These are phyloP conservation scores for Tragopan temminckii DNA, from an alignment of 2,797 vertebrate species.

Conservation along the genomic window DNA sequence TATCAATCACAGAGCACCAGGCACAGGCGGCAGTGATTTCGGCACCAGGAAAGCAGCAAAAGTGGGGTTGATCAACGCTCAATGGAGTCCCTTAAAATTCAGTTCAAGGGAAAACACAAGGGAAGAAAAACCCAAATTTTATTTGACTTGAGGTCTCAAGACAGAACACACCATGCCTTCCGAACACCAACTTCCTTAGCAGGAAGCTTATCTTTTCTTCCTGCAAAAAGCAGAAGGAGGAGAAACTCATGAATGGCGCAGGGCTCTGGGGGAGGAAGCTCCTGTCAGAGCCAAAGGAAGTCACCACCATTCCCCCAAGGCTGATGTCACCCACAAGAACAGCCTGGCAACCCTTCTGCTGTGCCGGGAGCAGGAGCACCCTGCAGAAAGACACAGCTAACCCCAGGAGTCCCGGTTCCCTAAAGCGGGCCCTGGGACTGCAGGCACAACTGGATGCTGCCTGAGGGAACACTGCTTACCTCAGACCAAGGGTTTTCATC, in stretches of 20 bases:
- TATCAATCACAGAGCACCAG: fast-evolving
- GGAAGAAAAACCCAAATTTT: neutral
- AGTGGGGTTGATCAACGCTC: neutral
- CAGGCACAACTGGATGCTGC: fast-evolving
- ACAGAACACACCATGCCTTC: fast-evolving
- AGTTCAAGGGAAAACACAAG: neutral
- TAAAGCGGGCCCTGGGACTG: fast-evolving
- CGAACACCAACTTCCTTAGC: neutral
- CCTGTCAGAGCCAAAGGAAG: neutral
- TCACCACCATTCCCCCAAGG: fast-evolving
- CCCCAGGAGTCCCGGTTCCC: fast-evolving
- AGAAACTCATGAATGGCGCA: neutral
- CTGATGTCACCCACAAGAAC: fast-evolving
- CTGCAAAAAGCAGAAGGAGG: constrained; percentile 59
- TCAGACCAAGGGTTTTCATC: fast-evolving
- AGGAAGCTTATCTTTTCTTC: constrained; percentile 65
- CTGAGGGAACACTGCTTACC: neutral
- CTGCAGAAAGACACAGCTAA: neutral
- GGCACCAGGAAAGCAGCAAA: fast-evolving
- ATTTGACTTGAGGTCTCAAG: neutral
- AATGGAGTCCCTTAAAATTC: fast-evolving
- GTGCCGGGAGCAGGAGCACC: neutral
- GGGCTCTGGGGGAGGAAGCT: neutral
- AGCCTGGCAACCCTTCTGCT: fast-evolving
- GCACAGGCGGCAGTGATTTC: fast-evolving